phyloP scores from a whole-genome alignment of 2,797 vertebrate species.

The Halcyon smyrnensis region DNA sequence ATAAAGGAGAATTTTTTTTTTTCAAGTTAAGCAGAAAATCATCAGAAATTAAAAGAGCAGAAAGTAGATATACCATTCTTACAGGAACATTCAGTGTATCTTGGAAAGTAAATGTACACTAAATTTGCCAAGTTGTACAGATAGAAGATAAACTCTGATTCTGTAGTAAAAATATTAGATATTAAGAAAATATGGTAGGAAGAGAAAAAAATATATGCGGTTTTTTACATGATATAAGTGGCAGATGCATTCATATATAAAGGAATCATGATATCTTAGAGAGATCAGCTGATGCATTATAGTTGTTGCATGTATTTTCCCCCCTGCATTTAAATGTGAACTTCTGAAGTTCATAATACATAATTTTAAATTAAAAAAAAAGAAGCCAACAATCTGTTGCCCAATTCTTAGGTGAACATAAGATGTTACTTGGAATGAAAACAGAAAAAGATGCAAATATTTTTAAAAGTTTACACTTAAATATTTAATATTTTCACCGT shows the following conservation, averaged over 20 bases:
- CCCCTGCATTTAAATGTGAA: neutral
- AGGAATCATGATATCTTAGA: neutral
- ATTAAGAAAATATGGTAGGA: neutral
- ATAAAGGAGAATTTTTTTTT: neutral
- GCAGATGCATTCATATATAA: neutral
- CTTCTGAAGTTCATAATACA: neutral
- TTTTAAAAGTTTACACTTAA: neutral
- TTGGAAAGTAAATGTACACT: neutral
- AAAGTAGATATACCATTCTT: neutral
- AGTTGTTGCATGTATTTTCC: neutral
- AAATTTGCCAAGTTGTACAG: neutral
- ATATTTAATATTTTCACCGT: neutral
- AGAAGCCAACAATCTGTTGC: neutral
- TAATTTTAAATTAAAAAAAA: neutral
- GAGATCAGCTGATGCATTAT: neutral
- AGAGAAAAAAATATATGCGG: neutral
- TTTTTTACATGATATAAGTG: neutral
- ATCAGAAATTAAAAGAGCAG: constrained; percentile 18
- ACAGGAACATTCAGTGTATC: neutral
- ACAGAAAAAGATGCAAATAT: neutral
- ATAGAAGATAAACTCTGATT: neutral
- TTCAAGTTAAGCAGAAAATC: neutral
- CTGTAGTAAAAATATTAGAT: neutral
- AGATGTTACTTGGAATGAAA: neutral
- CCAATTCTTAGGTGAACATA: neutral